Base-by-base conservation (phyloP, 2,888 invertebrate genomes). In the Heliconius hortense region DNA sequence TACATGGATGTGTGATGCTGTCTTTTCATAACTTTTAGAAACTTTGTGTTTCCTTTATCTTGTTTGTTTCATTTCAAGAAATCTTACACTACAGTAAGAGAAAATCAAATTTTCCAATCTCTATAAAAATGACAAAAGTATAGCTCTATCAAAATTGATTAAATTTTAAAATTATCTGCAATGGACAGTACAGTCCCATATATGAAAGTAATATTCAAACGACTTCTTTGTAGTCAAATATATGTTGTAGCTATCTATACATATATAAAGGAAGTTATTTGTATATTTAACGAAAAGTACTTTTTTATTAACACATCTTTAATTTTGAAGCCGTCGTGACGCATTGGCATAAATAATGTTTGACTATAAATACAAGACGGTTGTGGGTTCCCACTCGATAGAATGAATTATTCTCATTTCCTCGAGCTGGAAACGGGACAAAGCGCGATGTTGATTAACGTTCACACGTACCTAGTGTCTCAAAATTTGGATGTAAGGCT, bases 21-120 rank as follows among this genome's bases (percentile, higher is more conserved):
- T 43, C 4, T 43, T 43, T 43, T 15, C 15, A 43, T 13, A 13
- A 48, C 48, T 48, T 48, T 48, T 56, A 56, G 28, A 48, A 59
- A 73, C 67, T 68, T 73, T 73, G 68, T 68, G 62, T 68, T 59
- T 62, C 59, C 60, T 60, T 67, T n/a, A 67, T 67, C 31, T 60
- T 43, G 59, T 66, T 35, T 35, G 64, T 59, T 67, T 48, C 48
- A n/a, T 39, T 39, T 73, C n/a, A 21, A 39, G 18, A 13, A 26
- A 67, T 67, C 8, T 67, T 43, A 28, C 21, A 26, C 66, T 60
- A 28, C 31, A 28, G 21, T n/a, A 26, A 28, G 48, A 53, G 48
- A 64, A 35, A 64, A 68, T 68, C 68, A 68, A 68, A 53, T 68
- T 68, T 68, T 18, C 21, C 26, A 68, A 53, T 53, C 26, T 68